Base-by-base conservation (phyloP, 2,888 invertebrate species). In the Imbricaverruca yamaguchii region DNA sequence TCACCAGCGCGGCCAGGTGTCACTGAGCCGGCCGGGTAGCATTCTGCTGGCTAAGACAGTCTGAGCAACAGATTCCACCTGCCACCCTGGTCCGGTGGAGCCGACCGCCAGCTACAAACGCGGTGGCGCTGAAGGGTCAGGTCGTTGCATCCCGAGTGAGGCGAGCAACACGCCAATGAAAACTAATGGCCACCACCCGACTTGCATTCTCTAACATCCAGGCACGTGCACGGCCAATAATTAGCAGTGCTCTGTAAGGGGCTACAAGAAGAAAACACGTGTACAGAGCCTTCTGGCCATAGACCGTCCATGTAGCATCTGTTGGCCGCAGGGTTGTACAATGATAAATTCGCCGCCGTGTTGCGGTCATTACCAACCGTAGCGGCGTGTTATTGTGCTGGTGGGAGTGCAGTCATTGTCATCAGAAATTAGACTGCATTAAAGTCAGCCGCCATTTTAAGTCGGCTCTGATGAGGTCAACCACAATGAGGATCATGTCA, bases 401-500 rank as follows among this genome's bases (percentile, higher is more conserved):
- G 21, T 55, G 74, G 55, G 55, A 74, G 74, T 23, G 59, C 18
- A 9, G 15, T 9, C 10, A 15, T 7, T 3, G 74, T 21, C 74
- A 8, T 10, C 74, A 55, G 55, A 55, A 74, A 74, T 74, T 74
- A 74, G 74, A 12, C 74, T 21, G 74, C 74, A 74, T 74, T 55
- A 74, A 18, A 74, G 55, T 39, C 23, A n/a, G 55, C 59, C 59
- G 74, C 74, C 74, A 55, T 74, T 74, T 74, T 55, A 53, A 18
- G 74, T 74, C 74, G 3, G 12, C 21, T 53, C 74, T 53, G 74
- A 74, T 74, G 74, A 74, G 74, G 55, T 55, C 21, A 21, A 11
- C 53, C 21, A 74, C 74, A 74, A 74, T 74, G 74, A 53, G 74
- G 21, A 74, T 74, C 74, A 74, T 74, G 74, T 74, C 74, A 74